Percentiles rank a stretch among this genome's conserved stretches.
phyloP scores from a whole-genome alignment of 2,113 vertebrate genomes.

The Donacobius atricapilla region DNA sequence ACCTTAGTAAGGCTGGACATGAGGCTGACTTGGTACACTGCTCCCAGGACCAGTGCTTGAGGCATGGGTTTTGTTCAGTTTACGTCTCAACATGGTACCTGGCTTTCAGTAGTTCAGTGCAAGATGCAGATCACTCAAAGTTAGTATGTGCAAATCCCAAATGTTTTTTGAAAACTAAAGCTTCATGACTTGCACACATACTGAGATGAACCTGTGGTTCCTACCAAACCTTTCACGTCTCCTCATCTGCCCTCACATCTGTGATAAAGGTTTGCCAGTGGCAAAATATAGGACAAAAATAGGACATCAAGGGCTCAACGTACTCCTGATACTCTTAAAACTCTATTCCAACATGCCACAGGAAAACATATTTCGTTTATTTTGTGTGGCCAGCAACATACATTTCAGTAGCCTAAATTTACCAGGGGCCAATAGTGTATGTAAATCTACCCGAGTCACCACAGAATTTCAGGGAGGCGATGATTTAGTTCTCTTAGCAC shows the following conservation, averaged over 20 bases:
- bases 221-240: background rate
- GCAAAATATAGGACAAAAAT: background rate
- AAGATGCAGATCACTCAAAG: background rate
- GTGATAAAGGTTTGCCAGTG: background rate
- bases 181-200: background rate
- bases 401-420: background rate
- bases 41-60: background rate
- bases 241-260: background rate
- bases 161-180: background rate
- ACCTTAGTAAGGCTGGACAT: background rate
- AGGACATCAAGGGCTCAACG: background rate
- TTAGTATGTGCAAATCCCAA: background rate
- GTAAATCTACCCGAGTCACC: background rate
- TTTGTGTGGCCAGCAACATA: background rate
- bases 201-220: background rate
- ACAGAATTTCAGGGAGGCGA: background rate
- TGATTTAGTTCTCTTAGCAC: background rate
- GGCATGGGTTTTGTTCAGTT: background rate
- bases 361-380: background rate
- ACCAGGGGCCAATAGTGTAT: background rate
- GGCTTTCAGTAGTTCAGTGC: background rate
- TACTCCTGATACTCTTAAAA: background rate
- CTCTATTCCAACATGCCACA: background rate
- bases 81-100: accelerated
- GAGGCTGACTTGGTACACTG: background rate